Conservation (phyloP, 2,797 vertebrate species). For the Yasuhikotakia modesta region DNA sequence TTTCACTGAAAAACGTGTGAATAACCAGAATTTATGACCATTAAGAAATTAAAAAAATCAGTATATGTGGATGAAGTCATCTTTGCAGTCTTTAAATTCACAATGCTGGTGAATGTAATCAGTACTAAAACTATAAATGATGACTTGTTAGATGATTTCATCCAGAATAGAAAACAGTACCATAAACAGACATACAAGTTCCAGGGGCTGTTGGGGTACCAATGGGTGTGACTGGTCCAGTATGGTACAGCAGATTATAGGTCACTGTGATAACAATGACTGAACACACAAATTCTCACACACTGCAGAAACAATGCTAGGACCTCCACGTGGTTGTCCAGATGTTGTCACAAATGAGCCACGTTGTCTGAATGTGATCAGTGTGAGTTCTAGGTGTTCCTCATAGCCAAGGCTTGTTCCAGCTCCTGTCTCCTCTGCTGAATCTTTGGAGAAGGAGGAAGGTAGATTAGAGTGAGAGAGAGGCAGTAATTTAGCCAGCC, state of each 20-base stretch:
- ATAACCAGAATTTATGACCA: neutral
- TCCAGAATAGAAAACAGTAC: conserved; percentile 28
- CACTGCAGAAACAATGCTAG: conserved; percentile 24
- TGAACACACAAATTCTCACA: conserved; percentile 28
- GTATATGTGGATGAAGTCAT: neutral
- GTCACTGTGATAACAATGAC: conserved; percentile 40
- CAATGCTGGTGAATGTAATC: conserved; percentile 16
- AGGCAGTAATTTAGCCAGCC: neutral
- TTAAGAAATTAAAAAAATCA: too few relatives aligned
- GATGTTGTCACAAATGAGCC: conserved; percentile 41
- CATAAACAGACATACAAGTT: conserved; percentile 3
- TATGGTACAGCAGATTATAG: conserved; percentile 20
- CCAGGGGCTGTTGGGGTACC: neutral
- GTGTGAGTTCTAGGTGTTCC: conserved; percentile 86
- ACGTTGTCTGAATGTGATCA: conserved; percentile 7
- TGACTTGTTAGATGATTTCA: conserved; percentile 14
- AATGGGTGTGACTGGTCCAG: conserved; percentile 25
- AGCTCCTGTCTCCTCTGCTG: conserved; percentile 96
- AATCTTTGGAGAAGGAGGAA: conserved; percentile 74
- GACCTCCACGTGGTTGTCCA: conserved; percentile 37
- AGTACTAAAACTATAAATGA: conserved; percentile 10
- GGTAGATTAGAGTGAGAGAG: neutral
- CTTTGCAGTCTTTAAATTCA: conserved; percentile 29
- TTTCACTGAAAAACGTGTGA: neutral
- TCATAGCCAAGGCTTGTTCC: conserved; percentile 92